phyloP scores from a whole-genome alignment of 2,797 vertebrate genomes.

The Brotula barbata region DNA sequence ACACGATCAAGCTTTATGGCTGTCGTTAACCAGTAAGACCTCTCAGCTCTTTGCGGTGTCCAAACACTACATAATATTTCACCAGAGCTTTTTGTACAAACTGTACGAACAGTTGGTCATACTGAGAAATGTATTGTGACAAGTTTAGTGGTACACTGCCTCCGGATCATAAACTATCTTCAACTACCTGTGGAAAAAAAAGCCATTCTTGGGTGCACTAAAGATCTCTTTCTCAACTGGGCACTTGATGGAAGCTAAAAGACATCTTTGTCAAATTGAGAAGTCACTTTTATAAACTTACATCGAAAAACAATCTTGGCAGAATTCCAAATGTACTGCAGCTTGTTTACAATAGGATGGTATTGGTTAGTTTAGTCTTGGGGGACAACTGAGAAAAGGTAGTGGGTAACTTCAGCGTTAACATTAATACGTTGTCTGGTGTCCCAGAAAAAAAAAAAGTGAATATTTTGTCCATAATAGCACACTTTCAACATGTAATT shows the following conservation, averaged over 20 bases:
- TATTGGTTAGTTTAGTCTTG: too few species aligned
- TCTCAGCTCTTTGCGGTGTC: background rate
- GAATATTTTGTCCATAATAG: too few species aligned
- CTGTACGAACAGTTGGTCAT: background rate
- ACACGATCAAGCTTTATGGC: background rate
- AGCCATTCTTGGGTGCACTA: background rate
- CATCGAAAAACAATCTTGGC: too few species aligned
- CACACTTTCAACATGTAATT: too few species aligned
- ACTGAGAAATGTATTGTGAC: background rate
- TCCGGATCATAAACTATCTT: background rate
- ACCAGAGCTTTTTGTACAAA: slow-evolving; percentile 3
- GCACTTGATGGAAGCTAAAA: background rate
- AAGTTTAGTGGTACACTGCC: background rate
- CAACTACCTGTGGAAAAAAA: slow-evolving; percentile 2
- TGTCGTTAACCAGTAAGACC: background rate
- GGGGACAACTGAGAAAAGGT: too few species aligned
- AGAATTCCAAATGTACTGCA: background rate
- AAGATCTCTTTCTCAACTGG: background rate
- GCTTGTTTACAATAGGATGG: too few species aligned
- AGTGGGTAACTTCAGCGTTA: too few species aligned
- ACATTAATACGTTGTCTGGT: too few species aligned
- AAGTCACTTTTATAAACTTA: background rate
- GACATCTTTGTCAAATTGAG: background rate
- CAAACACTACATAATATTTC: slow-evolving; percentile 1
- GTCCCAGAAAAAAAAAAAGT: too few species aligned